These are phyloP conservation scores for mouse (Mus musculus) DNA, from an alignment of 2,113 vertebrate genomes.

Conservation along the genomic window GRCm39 chr10:54775501-54776000, in stretches of 20 bases:
- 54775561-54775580: neutral
- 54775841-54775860: neutral
- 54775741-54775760: neutral
- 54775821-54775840: neutral
- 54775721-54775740: neutral
- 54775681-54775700: neutral
- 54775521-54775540: neutral
- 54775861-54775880: neutral
- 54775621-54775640: neutral
- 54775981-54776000: neutral
- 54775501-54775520: neutral
- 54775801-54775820: too few species aligned
- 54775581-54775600: too few species aligned
- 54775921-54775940: neutral
- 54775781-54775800: neutral
- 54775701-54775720: neutral
- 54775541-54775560: neutral
- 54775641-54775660: neutral
- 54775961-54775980: neutral
- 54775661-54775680: neutral
- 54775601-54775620: neutral
- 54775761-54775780: neutral
- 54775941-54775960: neutral
- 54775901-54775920: neutral
- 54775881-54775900: neutral